phyloP scores from a whole-genome alignment of 92 coral and sea anemone species.

The Paramuricea clavata region DNA sequence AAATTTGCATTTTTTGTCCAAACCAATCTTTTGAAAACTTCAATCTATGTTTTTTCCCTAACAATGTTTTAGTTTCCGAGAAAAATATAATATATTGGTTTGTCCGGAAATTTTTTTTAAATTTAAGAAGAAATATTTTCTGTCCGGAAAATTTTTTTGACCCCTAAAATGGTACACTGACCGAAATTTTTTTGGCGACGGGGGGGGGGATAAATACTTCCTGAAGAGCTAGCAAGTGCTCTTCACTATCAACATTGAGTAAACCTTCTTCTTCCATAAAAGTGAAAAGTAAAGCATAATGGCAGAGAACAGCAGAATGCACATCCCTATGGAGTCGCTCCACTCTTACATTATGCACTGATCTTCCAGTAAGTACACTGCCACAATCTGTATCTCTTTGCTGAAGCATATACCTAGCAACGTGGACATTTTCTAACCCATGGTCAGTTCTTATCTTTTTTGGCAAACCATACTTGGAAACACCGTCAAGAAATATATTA shows the following conservation, averaged over 20 bases:
- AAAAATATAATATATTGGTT: too few species aligned
- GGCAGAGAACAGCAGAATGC: slow-evolving; percentile 47
- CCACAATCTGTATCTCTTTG: slow-evolving; percentile 27
- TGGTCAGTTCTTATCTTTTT: slow-evolving; percentile 29
- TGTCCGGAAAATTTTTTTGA: too few species aligned
- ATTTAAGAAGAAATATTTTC: too few species aligned
- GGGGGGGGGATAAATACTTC: too few species aligned
- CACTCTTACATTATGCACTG: slow-evolving; percentile 31
- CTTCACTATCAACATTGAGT: neutral
- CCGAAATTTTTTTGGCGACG: too few species aligned
- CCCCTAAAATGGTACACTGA: too few species aligned
- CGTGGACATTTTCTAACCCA: slow-evolving; percentile 39
- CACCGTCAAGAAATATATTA: neutral
- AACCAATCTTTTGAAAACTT: too few species aligned
- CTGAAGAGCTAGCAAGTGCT: too few species aligned
- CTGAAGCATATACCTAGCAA: slow-evolving; percentile 42
- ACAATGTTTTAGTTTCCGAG: too few species aligned
- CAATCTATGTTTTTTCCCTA: too few species aligned
- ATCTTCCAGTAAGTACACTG: slow-evolving; percentile 36
- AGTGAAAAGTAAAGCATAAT: slow-evolving; percentile 40
- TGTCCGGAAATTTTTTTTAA: too few species aligned
- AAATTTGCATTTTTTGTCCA: too few species aligned
- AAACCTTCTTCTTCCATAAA: slow-evolving; percentile 47
- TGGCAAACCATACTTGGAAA: slow-evolving; percentile 27
- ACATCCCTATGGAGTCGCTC: slow-evolving; percentile 64